Base-by-base conservation (phyloP, 1,140 invertebrate genomes). In the Zaprionus ornatus region DNA sequence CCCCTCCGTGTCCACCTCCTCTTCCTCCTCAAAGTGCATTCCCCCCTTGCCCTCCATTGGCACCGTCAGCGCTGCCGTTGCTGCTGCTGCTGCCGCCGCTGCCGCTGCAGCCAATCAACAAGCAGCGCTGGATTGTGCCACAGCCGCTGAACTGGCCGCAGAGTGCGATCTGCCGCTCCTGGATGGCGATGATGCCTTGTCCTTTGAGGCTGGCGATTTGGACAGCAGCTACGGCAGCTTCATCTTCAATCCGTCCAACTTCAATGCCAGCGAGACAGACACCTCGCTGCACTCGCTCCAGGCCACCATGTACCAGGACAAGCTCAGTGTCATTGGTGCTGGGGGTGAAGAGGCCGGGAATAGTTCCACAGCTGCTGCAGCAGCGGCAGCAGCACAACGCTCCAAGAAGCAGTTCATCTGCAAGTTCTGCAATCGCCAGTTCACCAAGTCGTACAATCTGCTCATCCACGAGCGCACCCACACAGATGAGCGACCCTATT, bases 351-450 rank as follows among this genome's bases (percentile, higher is more conserved):
- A 66, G 17, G 96, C 62, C 94, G 95, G 12, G 95, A 96, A 90
- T 95, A 96, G 82, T 94, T 97, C 87, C 96, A 96, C 92, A 93
- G 94, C 63, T 13, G 75, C 61, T 48, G 71, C 66, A 35, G 56
- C 82, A 81, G 97, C 88, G 97, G 96, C 92, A 93, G 94, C 71
- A 13, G 32, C 93, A 74, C 94, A 95, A 21, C 92, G 95, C 54
- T 97, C 97, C 1, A 99, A 98, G 93, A 99, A 99, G 92, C 97
- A 99, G 92, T 99, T 99, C 93, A 99, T 99, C 77, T 99, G 99
- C 94, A 97, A 98, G 91, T 99, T 97, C 93, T 99, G 99, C 93
- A 97, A 97, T 90, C 95, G 99, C 42, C 97, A 99, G 88, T 99
- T 99, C 93, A 99, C 98, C 64, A 99, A 99, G 93, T 97, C 98